Evolutionary conservation across 1,140 invertebrate genomes (phyloP).

Genomic region (Plectus sambesii): DNA sequence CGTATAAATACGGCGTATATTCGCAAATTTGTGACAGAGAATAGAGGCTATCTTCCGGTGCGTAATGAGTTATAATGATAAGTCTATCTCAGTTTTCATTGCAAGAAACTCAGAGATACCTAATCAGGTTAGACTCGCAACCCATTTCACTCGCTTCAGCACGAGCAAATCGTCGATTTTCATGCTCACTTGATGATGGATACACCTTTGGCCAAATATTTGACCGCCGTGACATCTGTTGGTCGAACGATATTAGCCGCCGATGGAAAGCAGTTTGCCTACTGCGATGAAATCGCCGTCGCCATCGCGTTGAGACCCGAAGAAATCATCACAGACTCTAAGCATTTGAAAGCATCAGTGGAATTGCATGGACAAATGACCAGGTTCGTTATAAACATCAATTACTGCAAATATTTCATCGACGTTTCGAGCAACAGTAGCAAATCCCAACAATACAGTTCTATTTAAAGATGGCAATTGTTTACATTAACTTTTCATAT

Average conservation of each 20-base stretch:
- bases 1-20: too few species aligned
- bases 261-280: constrained; percentile 32
- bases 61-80: too few species aligned
- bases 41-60: too few species aligned
- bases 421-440: too few species aligned
- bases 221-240: constrained; percentile 26
- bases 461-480: constrained; percentile 6
- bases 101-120: too few species aligned
- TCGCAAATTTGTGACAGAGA: too few species aligned
- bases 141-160: too few species aligned
- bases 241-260: constrained; percentile 27
- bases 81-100: too few species aligned
- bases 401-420: too few species aligned
- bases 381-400: too few species aligned
- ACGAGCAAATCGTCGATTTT: constrained; percentile 30
- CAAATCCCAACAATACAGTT: neutral
- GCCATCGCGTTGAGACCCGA: constrained; percentile 34
- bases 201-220: constrained; percentile 35
- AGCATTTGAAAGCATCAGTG: constrained; percentile 29
- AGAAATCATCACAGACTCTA: constrained; percentile 27
- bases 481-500: constrained; percentile 11
- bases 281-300: constrained; percentile 41
- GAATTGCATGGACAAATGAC: constrained; percentile 35
- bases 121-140: too few species aligned
- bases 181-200: constrained; percentile 35